Evolutionary conservation across 2,888 invertebrate genomes (phyloP).

Genomic region (Zygaena filipendulae): DNA sequence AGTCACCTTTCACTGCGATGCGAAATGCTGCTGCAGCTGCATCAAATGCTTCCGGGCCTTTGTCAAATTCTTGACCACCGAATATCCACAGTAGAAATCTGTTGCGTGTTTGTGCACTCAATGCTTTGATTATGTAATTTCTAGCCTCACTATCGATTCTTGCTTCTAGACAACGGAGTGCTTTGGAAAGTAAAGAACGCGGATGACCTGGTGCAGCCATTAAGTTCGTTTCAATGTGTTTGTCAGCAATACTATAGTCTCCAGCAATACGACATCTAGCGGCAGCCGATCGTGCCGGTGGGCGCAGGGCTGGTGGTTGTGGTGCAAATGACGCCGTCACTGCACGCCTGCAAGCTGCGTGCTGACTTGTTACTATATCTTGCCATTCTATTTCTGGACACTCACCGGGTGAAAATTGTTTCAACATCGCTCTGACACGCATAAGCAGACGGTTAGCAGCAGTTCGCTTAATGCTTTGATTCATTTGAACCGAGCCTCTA

Average conservation of each 20-base stretch:
- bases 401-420: conserved; percentile 41
- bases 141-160: conserved; percentile 31
- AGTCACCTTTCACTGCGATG: conserved; percentile 45
- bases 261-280: conserved; percentile 38
- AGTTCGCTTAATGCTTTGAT: conserved; percentile 49
- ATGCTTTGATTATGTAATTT: conserved; percentile 31
- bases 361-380: conserved; percentile 47
- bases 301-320: conserved; percentile 30
- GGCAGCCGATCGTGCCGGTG: conserved; percentile 27
- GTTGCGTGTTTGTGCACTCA: conserved; percentile 33
- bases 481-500: conserved; percentile 38
- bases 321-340: conserved; percentile 53
- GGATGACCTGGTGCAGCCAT: conserved; percentile 29
- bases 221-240: conserved; percentile 28
- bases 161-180: conserved; percentile 41
- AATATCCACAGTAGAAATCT: conserved; percentile 47
- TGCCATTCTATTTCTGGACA: conserved; percentile 42
- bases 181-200: conserved; percentile 34
- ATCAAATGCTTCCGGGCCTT: conserved; percentile 23
- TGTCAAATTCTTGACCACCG: conserved; percentile 40
- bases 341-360: conserved; percentile 44
- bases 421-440: conserved; percentile 43
- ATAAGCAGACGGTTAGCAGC: conserved; percentile 49
- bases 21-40: conserved; percentile 39
- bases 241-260: conserved; percentile 33